Base-by-base conservation (phyloP, 2,113 vertebrate species). In the Laticauda laticaudata region DNA sequence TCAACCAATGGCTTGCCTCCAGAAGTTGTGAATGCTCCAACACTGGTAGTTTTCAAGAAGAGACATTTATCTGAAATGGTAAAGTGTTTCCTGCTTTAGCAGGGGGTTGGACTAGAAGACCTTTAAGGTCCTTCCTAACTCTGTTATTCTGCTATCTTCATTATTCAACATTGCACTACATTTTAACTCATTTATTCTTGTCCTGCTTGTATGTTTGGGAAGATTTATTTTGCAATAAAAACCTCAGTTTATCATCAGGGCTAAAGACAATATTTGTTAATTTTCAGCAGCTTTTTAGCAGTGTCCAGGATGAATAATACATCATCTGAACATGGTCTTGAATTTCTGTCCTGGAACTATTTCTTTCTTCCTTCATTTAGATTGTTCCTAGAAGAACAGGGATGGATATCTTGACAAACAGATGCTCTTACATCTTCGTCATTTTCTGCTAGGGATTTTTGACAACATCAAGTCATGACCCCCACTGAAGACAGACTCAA, bases 401-500 rank as follows among this genome's bases (percentile, higher is more conserved):
- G n/a, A 6, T 81, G 15, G 15, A 3, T 81, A 20, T 81, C 69
- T 81, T 39, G 69, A 39, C 6, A 2, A 75, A 34, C n/a, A 75
- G 69, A 39, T 34, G 5, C n/a, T 81, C 34, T 43, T 81, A 39
- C 6, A 69, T 21, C 75, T 81, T 43, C 0, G 34, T 81, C 75
- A 21, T 18, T 21, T 3, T 9, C 34, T 81, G 34, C 34, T 39
- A 39, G 5, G 34, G 75, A 43, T 81, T 81, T 75, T 39, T 20
- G n/a, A 39, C 2, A 7, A 8, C 0, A 15, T 39, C 15, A 2
- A 39, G n/a, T 6, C n/a, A 2, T 18, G 6, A 2, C n/a, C 69
- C 2, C 4, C 69, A 7, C 5, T 34, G 69, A 75, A 8, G 69
- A 18, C 75, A 81, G 69, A 39, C 15, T 8, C 69, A 20, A 21